A percentile compares a stretch with the other conserved stretches of the same genome.
Conservation (phyloP, 2,113 vertebrate genomes). For the Pseudorhombus dupliciocellatus region DNA sequence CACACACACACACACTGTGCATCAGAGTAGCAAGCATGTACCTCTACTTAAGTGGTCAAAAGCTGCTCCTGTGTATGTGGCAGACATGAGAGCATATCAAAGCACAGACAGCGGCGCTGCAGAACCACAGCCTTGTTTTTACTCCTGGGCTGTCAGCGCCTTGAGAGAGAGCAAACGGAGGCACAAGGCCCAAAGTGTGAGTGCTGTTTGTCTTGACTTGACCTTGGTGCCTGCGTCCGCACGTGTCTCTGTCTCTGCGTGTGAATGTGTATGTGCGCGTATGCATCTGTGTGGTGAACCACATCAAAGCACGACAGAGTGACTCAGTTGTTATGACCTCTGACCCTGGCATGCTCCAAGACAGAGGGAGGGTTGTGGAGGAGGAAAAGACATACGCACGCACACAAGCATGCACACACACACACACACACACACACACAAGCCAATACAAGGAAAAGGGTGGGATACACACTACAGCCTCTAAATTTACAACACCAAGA, state of each 20-base stretch:
- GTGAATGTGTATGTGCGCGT: constrained; percentile 10
- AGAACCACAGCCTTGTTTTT: constrained; percentile 41
- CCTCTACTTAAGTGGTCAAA: constrained; percentile 35
- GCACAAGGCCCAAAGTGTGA: constrained; percentile 61
- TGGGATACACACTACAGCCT: constrained; percentile 27
- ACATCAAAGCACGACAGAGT: constrained; percentile 69
- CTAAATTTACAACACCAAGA: constrained; percentile 64
- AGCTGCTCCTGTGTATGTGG: constrained; percentile 44
- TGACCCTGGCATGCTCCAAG: constrained; percentile 76
- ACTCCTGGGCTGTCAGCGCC: constrained; percentile 56
- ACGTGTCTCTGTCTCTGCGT: background rate
- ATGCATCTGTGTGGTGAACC: constrained; percentile 61
- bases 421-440: background rate
- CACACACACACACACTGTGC: background rate
- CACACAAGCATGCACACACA: background rate
- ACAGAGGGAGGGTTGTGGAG: constrained; percentile 56
- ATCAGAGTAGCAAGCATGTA: constrained; percentile 6
- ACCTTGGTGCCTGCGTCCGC: constrained; percentile 52
- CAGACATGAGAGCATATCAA: constrained; percentile 55
- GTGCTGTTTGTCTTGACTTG: constrained; percentile 72
- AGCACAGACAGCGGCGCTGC: constrained; percentile 15
- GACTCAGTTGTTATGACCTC: constrained; percentile 74
- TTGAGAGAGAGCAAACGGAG: constrained; percentile 62
- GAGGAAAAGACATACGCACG: constrained; percentile 10
- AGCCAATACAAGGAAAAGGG: constrained; percentile 35